These are phyloP conservation scores for Hormaphis cornu DNA, from an alignment of 1,140 invertebrate species.

Conservation along the genomic window DNA sequence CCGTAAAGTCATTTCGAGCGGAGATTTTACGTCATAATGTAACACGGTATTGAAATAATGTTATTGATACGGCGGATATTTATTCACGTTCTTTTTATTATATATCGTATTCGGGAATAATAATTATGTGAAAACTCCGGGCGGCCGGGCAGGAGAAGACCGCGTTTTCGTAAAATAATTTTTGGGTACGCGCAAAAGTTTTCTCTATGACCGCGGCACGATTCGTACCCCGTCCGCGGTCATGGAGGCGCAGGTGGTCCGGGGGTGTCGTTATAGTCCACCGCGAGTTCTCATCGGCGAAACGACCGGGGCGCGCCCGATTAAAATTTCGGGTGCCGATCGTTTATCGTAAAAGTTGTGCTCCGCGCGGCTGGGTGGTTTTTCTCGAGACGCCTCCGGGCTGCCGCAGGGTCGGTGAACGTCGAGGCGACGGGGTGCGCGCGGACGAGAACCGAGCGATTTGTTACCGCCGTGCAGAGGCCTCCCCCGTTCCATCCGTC, in stretches of 20 bases:
- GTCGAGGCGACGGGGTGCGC: background rate
- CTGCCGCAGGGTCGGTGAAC: background rate
- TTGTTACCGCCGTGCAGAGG: no score
- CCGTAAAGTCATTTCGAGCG: no score
- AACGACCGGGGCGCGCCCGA: background rate
- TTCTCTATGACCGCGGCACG: background rate
- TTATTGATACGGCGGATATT: no score
- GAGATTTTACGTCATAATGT: no score
- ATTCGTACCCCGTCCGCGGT: background rate
- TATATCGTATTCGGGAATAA: no score
- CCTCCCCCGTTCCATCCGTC: no score
- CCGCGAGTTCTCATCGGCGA: conserved; percentile 1
- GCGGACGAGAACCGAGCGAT: background rate
- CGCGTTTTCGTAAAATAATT: no score
- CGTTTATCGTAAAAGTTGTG: conserved; percentile 15
- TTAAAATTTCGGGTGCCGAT: conserved; percentile 24
- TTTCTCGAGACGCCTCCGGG: no score
- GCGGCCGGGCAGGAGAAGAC: no score
- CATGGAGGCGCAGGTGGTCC: background rate
- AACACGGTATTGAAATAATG: no score
- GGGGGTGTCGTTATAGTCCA: background rate
- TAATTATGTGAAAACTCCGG: no score
- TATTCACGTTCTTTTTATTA: no score
- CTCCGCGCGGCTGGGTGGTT: background rate
- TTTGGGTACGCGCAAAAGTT: background rate